Evolutionary conservation across 2,888 invertebrate genomes (phyloP).

Genomic region (Synergus itoensis): DNA sequence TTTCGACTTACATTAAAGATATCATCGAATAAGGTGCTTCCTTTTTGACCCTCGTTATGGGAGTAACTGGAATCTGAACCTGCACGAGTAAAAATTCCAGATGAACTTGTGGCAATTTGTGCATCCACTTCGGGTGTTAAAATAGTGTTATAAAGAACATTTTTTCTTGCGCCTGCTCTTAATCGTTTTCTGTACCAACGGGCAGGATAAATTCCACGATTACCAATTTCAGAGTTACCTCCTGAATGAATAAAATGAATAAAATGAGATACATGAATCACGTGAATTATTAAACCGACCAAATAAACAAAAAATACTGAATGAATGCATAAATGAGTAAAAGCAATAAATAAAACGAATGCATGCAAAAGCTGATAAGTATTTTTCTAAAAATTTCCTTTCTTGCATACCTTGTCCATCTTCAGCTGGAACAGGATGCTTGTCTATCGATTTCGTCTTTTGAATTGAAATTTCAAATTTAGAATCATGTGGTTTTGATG

Average conservation of each 20-base stretch:
- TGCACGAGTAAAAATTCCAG: constrained; percentile 44
- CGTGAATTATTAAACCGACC: not conserved
- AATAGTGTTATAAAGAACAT: constrained; percentile 42
- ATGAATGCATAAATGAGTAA: not conserved
- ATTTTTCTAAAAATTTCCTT: not conserved
- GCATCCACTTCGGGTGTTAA: constrained; percentile 31
- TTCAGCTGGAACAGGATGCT: not conserved
- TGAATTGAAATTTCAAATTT: constrained; percentile 45
- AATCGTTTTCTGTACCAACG: constrained; percentile 46
- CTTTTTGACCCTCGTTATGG: constrained; percentile 51
- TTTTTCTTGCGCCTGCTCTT: constrained; percentile 43
- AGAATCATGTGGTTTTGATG: constrained; percentile 2
- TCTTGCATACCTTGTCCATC: constrained; percentile 7
- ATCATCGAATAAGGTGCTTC: constrained; percentile 80
- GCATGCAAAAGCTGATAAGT: not conserved
- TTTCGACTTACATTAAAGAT: constrained; percentile 82
- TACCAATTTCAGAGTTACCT: not conserved
- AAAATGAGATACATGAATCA: not conserved
- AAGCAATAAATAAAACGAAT: not conserved
- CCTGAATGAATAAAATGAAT: constrained; percentile 2
- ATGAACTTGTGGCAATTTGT: constrained; percentile 34
- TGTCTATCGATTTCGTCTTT: constrained; percentile 3
- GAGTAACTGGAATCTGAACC: constrained; percentile 47
- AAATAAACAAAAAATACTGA: not conserved
- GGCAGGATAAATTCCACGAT: constrained; percentile 44